These are phyloP conservation scores for Cavia aperea DNA, from an alignment of 2,113 vertebrate species.

Conservation along the genomic window DNA sequence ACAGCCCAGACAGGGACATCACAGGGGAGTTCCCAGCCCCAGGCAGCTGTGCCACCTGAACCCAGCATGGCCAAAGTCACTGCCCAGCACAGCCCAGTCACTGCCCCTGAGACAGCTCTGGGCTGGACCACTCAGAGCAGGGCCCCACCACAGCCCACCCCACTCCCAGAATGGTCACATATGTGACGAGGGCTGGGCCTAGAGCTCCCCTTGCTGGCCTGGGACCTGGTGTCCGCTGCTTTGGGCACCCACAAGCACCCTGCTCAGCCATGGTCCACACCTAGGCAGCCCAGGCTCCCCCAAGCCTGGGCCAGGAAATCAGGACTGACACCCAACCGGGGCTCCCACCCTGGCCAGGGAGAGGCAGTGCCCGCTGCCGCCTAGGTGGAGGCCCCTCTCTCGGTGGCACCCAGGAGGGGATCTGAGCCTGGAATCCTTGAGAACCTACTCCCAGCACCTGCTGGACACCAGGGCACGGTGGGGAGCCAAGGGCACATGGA, in stretches of 20 bases:
- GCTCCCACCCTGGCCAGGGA: neutral
- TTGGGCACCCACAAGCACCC: neutral
- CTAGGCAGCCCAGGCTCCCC: neutral
- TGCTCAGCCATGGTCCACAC: neutral
- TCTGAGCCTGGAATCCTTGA: accelerated
- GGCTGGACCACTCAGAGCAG: neutral
- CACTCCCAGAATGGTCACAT: neutral
- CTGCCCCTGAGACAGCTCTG: neutral
- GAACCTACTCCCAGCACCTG: accelerated
- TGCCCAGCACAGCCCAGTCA: too few species aligned
- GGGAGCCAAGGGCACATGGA: neutral
- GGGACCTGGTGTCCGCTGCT: accelerated
- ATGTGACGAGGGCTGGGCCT: accelerated
- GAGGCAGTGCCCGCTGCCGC: neutral
- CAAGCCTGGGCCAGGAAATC: neutral
- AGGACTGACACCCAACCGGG: neutral
- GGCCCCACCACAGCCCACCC: too few species aligned
- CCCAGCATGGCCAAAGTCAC: too few species aligned
- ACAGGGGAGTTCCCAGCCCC: neutral
- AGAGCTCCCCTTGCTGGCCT: neutral
- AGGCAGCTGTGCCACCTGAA: neutral
- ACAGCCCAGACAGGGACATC: too few species aligned
- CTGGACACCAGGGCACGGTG: neutral
- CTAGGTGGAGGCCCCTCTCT: neutral
- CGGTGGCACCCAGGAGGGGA: neutral